These are phyloP conservation scores for Aurelia aurita DNA, from an alignment of 30 jellyfish, hydroid and myxozoan species.

Conservation along the genomic window DNA sequence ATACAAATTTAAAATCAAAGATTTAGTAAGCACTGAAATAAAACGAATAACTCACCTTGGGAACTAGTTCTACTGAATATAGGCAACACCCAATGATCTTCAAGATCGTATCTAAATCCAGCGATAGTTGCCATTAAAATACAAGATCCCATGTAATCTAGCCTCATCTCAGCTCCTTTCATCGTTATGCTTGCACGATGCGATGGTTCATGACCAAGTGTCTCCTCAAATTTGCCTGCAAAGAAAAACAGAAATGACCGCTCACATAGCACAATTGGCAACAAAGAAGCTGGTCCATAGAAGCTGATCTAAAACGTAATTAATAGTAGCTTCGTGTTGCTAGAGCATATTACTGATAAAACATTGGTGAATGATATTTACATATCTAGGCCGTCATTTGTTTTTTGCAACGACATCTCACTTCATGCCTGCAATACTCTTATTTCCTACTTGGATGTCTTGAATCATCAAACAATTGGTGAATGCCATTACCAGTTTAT, in stretches of 20 bases:
- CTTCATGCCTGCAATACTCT: no score
- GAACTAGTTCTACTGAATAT: neutral
- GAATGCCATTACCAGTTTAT: no score
- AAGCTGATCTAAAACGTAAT: no score
- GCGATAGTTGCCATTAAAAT: conserved; percentile 88
- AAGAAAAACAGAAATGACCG: neutral
- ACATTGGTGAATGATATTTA: no score
- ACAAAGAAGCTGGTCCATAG: no score
- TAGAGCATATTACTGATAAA: no score
- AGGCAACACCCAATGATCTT: conserved; percentile 83
- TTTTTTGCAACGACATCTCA: no score
- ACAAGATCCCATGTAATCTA: conserved; percentile 99
- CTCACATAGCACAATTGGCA: neutral
- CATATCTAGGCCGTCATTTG: no score
- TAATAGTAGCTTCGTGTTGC: no score
- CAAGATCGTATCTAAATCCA: conserved; percentile 57
- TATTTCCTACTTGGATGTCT: no score
- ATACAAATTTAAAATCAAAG: no score
- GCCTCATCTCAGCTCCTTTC: conserved; percentile 85
- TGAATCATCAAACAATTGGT: no score
- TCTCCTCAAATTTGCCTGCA: conserved; percentile 87
- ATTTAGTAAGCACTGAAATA: neutral
- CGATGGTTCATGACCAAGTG: conserved; percentile 67
- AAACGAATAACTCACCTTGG: neutral
- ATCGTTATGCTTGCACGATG: conserved; percentile 73